A percentile compares a stretch with the other conserved stretches of the same genome.
phyloP scores from a whole-genome alignment of 2,888 invertebrate genomes.

The Tetragonula carbonaria region DNA sequence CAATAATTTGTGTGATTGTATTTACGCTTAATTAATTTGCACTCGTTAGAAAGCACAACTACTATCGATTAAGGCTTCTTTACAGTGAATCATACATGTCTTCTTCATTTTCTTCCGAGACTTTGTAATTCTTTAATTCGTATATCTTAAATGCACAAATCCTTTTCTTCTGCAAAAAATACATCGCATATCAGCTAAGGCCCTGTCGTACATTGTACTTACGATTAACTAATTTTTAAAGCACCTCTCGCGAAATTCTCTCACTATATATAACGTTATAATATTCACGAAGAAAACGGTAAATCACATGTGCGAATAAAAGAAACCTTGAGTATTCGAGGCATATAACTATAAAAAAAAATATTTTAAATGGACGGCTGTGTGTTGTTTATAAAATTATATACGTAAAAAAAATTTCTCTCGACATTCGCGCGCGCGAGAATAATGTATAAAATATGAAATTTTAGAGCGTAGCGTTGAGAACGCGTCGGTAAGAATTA shows the following conservation, averaged over 20 bases:
- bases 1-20: slow-evolving; percentile 33
- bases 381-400: slow-evolving; percentile 21
- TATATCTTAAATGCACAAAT: slow-evolving; percentile 23
- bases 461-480: not conserved
- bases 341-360: slow-evolving; percentile 31
- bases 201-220: slow-evolving; percentile 45
- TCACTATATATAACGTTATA: not conserved
- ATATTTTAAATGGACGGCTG: slow-evolving; percentile 51
- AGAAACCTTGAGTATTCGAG: slow-evolving; percentile 46
- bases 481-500: slow-evolving; percentile 7
- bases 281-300: not conserved
- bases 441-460: slow-evolving; percentile 12
- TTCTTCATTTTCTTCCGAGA: not conserved
- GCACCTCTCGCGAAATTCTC: slow-evolving; percentile 17
- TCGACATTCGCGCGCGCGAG: not conserved
- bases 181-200: slow-evolving; percentile 56
- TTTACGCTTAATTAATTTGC: slow-evolving; percentile 22
- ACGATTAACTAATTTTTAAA: slow-evolving; percentile 30
- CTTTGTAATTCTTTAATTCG: slow-evolving; percentile 15
- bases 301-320: slow-evolving; percentile 44
- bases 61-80: slow-evolving; percentile 4
- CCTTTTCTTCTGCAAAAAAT: not conserved
- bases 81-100: not conserved
- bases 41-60: slow-evolving; percentile 3
- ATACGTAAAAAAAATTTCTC: slow-evolving; percentile 12